Evolutionary conservation across 2,797 vertebrate genomes (phyloP).

Genomic region (Miichthys miiuy): DNA sequence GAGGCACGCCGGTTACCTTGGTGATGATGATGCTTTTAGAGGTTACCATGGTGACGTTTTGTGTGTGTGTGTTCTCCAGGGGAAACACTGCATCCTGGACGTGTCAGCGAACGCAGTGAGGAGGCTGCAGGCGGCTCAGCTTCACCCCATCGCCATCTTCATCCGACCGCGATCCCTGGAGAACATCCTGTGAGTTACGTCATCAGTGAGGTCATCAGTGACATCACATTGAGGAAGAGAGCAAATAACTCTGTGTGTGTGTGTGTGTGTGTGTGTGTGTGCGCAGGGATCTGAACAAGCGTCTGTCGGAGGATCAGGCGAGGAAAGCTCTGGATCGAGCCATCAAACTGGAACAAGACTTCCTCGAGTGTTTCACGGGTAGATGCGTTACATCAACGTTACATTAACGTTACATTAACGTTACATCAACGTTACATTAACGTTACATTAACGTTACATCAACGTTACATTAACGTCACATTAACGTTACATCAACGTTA

Average conservation of each 20-base stretch:
- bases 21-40: background rate
- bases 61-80: conserved; percentile 73
- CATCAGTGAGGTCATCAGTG: background rate
- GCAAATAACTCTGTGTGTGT: background rate
- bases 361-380: conserved; percentile 96
- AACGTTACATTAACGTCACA: too few relatives aligned
- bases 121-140: conserved; percentile 92
- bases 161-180: conserved; percentile 91
- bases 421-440: too few relatives aligned
- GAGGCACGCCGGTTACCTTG: conserved; percentile 5
- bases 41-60: background rate
- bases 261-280: conserved; percentile 23
- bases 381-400: background rate
- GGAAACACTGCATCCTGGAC: conserved; percentile 94
- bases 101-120: conserved; percentile 92
- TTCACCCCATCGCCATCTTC: conserved; percentile 94
- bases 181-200: conserved; percentile 89
- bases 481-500: too few relatives aligned
- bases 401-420: too few relatives aligned
- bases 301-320: conserved; percentile 92
- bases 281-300: conserved; percentile 93
- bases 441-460: too few relatives aligned
- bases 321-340: conserved; percentile 92
- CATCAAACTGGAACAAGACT: conserved; percentile 92
- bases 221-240: background rate